These are phyloP conservation scores for Cynaeus angustus DNA, from an alignment of 2,888 invertebrate genomes.

Conservation along the genomic window DNA sequence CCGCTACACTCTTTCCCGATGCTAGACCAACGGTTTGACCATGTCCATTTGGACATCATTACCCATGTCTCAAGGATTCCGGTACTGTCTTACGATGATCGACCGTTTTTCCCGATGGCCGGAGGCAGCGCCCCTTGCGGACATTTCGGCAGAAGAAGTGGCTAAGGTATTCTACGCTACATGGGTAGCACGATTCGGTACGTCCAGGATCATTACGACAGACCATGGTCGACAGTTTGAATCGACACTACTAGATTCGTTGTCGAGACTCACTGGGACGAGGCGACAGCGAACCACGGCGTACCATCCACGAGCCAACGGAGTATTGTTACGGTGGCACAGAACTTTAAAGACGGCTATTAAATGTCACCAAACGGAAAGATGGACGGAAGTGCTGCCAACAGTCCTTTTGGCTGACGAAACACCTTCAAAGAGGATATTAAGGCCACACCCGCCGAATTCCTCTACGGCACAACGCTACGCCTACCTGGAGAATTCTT, in stretches of 20 bases:
- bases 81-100: slow-evolving; percentile 50
- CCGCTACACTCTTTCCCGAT: slow-evolving; percentile 56
- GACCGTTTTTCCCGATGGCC: too few relatives aligned
- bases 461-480: slow-evolving; percentile 62
- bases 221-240: slow-evolving; percentile 65
- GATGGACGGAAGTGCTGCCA: slow-evolving; percentile 62
- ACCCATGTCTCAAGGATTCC: slow-evolving; percentile 50
- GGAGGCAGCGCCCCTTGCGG: slow-evolving; percentile 44
- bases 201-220: slow-evolving; percentile 63
- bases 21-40: slow-evolving; percentile 58
- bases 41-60: slow-evolving; percentile 63
- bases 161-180: slow-evolving; percentile 62
- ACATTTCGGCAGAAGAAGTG: slow-evolving; percentile 53
- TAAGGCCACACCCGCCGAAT: slow-evolving; percentile 60
- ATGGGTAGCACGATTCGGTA: slow-evolving; percentile 70
- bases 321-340: slow-evolving; percentile 62
- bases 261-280: neutral
- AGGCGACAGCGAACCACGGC: too few relatives aligned
- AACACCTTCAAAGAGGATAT: slow-evolving; percentile 61
- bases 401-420: slow-evolving; percentile 64
- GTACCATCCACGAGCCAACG: slow-evolving; percentile 59
- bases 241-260: slow-evolving; percentile 39
- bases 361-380: slow-evolving; percentile 52
- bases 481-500: slow-evolving; percentile 53
- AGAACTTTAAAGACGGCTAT: slow-evolving; percentile 61